Percentiles rank a stretch among this genome's conserved stretches.
phyloP scores from a whole-genome alignment of 1,140 invertebrate genomes.

The Asbolus verrucosus region DNA sequence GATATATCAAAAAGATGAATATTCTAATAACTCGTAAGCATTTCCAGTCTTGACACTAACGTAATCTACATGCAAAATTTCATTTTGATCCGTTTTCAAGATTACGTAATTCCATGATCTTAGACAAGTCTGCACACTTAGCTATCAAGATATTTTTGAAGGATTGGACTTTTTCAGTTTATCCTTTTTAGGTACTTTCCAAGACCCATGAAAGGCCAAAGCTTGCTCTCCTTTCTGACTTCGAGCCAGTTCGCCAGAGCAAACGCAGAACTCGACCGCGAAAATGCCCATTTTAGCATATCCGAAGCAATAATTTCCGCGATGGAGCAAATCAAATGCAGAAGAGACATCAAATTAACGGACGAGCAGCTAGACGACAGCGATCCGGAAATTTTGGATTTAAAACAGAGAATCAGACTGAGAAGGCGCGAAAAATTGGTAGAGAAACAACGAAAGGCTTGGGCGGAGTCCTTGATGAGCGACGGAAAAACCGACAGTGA shows the following conservation, averaged over 20 bases:
- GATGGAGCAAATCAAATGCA: constrained; percentile 78
- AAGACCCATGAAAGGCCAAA: constrained; percentile 78
- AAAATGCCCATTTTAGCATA: constrained; percentile 89
- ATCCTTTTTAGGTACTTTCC: constrained; percentile 68
- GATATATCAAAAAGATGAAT: too few species aligned
- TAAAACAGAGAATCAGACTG: constrained; percentile 75
- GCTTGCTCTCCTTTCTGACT: constrained; percentile 78
- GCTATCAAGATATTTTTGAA: too few species aligned
- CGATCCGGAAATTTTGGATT: constrained; percentile 76
- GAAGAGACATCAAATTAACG: constrained; percentile 59
- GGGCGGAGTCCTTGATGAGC: constrained; percentile 62
- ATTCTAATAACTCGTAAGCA: too few species aligned
- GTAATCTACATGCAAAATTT: too few species aligned
- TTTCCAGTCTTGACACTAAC: too few species aligned
- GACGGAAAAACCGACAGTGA: constrained; percentile 74
- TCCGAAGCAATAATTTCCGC: constrained; percentile 87
- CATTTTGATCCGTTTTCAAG: too few species aligned
- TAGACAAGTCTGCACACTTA: too few species aligned
- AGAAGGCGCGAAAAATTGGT: constrained; percentile 68
- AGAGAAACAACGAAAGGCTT: constrained; percentile 65
- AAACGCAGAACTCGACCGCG: constrained; percentile 84
- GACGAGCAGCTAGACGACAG: constrained; percentile 73
- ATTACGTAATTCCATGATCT: too few species aligned
- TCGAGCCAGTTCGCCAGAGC: constrained; percentile 78
- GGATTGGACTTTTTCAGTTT: background rate